Conservation (phyloP, 2,113 vertebrate genomes). For the Diphyllodes magnificus region DNA sequence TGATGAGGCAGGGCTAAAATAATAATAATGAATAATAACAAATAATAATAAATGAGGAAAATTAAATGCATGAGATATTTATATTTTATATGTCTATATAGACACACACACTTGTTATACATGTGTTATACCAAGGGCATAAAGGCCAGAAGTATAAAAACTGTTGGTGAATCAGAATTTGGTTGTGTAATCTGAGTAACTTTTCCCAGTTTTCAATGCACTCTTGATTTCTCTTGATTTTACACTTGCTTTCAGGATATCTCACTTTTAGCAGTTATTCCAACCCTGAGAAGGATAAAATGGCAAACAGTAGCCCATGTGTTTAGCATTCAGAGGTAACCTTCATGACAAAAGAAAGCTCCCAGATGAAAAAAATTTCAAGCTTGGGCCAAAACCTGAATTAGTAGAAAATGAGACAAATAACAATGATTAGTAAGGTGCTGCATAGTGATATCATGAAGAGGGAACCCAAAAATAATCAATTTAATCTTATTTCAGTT, state of each 20-base stretch:
- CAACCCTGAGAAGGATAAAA: neutral
- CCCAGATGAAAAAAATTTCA: neutral
- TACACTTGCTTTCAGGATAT: neutral
- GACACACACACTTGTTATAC: neutral
- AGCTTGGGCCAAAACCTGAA: neutral
- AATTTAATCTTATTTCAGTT: neutral
- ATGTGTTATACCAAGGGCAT: neutral
- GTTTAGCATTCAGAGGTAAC: neutral
- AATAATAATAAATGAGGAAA: neutral
- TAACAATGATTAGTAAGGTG: neutral
- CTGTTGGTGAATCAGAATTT: neutral
- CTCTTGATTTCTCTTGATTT: neutral
- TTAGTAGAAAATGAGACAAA: neutral
- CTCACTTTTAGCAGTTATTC: neutral
- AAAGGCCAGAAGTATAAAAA: neutral
- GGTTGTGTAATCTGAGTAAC: neutral
- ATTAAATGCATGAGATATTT: neutral
- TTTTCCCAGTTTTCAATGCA: neutral
- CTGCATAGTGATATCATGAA: neutral
- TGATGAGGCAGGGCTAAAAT: neutral
- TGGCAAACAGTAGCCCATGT: neutral
- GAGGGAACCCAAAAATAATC: neutral
- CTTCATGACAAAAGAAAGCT: neutral
- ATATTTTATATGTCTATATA: neutral
- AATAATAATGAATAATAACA: neutral